These are phyloP conservation scores for Aplochiton taeniatus DNA, from an alignment of 2,797 vertebrate species.

Conservation along the genomic window DNA sequence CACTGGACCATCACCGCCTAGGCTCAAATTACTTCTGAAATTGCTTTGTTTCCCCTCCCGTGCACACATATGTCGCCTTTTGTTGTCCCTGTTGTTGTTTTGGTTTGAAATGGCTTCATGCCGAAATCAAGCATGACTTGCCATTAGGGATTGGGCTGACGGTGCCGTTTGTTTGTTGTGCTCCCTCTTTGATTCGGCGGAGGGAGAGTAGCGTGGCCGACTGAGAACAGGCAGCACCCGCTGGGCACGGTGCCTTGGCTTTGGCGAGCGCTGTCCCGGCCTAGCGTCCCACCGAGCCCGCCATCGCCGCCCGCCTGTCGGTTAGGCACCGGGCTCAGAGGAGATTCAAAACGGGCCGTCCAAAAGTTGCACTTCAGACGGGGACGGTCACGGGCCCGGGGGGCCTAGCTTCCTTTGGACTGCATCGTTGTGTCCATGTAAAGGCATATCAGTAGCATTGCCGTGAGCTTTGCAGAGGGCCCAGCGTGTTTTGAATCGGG, in stretches of 20 bases:
- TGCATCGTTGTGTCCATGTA: too few species aligned
- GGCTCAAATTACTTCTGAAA: conserved; percentile 71
- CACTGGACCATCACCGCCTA: conserved; percentile 65
- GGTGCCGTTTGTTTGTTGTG: conserved; percentile 38
- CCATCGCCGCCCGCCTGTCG: too few species aligned
- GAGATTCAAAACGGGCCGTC: too few species aligned
- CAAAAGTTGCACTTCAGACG: too few species aligned
- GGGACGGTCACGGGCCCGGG: too few species aligned
- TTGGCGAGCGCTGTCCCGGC: conserved; percentile 17
- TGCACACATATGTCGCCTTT: conserved; percentile 60
- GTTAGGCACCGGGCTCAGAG: too few species aligned
- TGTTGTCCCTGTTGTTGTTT: conserved; percentile 49
- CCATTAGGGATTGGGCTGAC: conserved; percentile 69
- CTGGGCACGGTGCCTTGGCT: conserved; percentile 18
- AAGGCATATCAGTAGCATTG: too few species aligned
- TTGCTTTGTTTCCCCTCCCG: conserved; percentile 63
- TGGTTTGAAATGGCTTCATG: conserved; percentile 45
- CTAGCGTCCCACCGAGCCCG: background rate
- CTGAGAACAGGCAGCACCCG: conserved; percentile 28
- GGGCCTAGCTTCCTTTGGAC: too few species aligned
- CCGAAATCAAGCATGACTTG: conserved; percentile 57
- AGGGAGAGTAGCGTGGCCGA: conserved; percentile 21
- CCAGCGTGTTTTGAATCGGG: too few species aligned
- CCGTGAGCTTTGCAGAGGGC: too few species aligned
- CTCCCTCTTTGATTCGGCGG: conserved; percentile 19